Base-by-base conservation (phyloP, 2,888 invertebrate genomes). In the Eupithecia centaureata region DNA sequence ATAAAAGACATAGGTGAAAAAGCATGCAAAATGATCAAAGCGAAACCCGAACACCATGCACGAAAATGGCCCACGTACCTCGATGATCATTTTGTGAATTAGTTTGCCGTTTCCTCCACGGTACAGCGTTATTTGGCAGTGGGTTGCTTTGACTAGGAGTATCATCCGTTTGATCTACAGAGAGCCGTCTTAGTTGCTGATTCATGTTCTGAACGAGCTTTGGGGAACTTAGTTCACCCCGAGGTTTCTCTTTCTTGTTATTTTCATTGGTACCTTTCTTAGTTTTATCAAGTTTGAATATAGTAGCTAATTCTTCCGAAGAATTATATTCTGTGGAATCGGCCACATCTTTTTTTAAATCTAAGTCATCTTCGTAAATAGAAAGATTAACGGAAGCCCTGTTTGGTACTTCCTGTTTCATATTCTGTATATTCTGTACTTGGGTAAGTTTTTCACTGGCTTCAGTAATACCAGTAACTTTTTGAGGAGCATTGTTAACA, bases 261-360 rank as follows among this genome's bases (percentile, higher is more conserved):
- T 72, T 83, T 61, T 84, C 84, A 71, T 77, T 79, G 13, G 77
- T 73, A 42, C 69, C 66, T 77, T 84, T 87, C 22, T 76, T 74
- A 73, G 78, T 84, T 66, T 77, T 80, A 58, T 89, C 88, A 68
- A 90, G 76, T 77, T 95, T 94, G 81, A 95, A 95, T 78, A 95
- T 95, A 77, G 94, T 95, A 30, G 95, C 95, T 75, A 95, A 86
- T 81, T 95, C 95, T 80, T 95, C 95, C 60, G 95, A 94, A 13
- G 95, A 95, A 83, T 95, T 95, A 79, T 95, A 95, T 82, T 95
- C 95, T 66, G 95, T 94, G 22, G 93, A 84, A 82, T 93, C 93
- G 66, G 86, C 83, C 61, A 83, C 77, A 67, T 92, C 91, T 74
- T 83, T 91, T 75, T 87, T 92, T 71, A 84, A 73, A 79, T 90